Conservation (phyloP, 2,888 invertebrate species). For the Cheiracanthium punctorium region DNA sequence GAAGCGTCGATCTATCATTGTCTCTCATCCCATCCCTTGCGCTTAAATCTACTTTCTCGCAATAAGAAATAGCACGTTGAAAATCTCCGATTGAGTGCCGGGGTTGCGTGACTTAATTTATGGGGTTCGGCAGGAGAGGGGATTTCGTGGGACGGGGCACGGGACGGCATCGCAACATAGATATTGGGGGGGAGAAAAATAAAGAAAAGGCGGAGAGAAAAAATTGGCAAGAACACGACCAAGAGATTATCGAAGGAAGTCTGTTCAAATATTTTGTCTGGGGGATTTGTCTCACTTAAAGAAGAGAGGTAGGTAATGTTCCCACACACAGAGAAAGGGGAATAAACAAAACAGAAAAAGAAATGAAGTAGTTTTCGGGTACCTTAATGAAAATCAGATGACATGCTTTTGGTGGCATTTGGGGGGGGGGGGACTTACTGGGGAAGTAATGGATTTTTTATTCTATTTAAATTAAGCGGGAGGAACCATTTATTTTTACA, state of each 20-base stretch:
- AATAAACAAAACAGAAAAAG: no score
- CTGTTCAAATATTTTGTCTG: background rate
- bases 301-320: background rate
- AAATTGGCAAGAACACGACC: background rate
- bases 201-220: background rate
- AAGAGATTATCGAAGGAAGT: background rate
- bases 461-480: no score
- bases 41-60: background rate
- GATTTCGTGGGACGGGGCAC: background rate
- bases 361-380: no score
- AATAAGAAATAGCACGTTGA: background rate
- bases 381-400: no score
- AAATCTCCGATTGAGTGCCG: constrained; percentile 4
- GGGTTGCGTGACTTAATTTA: constrained; percentile 4
- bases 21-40: background rate
- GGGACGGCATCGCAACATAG: background rate
- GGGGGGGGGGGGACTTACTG: no score
- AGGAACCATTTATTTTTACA: no score
- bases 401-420: no score
- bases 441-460: no score
- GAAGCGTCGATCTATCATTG: background rate
- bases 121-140: background rate
- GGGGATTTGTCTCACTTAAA: background rate
- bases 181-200: background rate
- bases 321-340: no score